phyloP scores from a whole-genome alignment of 2,888 invertebrate species.

The Ctenicera cuprea region DNA sequence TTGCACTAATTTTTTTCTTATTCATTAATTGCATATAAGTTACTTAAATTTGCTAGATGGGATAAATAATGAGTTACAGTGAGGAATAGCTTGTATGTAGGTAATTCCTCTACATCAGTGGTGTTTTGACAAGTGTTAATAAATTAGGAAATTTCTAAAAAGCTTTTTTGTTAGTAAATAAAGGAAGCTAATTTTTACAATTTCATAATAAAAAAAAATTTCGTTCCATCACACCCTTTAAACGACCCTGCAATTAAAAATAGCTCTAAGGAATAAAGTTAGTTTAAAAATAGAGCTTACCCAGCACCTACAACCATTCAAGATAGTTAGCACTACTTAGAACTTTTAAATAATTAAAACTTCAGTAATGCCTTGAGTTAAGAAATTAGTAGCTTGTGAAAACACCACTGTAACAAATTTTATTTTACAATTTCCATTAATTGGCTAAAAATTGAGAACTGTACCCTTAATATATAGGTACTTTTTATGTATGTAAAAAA shows the following conservation, averaged over 20 bases:
- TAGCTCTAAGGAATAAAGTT: neutral
- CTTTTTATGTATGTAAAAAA: slow-evolving; percentile 20
- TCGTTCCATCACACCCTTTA: too few species aligned
- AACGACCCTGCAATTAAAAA: too few species aligned
- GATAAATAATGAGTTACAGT: slow-evolving; percentile 4
- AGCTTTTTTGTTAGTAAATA: neutral
- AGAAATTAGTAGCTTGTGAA: slow-evolving; percentile 8
- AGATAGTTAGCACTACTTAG: slow-evolving; percentile 31
- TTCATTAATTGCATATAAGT: slow-evolving; percentile 13
- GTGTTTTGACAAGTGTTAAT: slow-evolving; percentile 1
- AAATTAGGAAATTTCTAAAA: neutral
- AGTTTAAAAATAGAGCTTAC: neutral
- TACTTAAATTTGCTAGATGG: slow-evolving; percentile 15
- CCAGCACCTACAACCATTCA: neutral
- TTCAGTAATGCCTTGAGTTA: slow-evolving; percentile 37
- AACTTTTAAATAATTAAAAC: slow-evolving; percentile 48
- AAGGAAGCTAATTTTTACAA: too few species aligned
- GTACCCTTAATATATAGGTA: slow-evolving; percentile 12
- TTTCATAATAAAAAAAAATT: too few species aligned
- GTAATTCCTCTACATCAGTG: slow-evolving; percentile 9
- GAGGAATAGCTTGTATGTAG: slow-evolving; percentile 12
- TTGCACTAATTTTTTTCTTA: slow-evolving; percentile 37
- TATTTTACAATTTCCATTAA: slow-evolving; percentile 12
- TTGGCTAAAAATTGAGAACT: slow-evolving; percentile 22
- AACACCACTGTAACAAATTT: slow-evolving; percentile 15